These are phyloP conservation scores for Muntiacus reevesi DNA, from an alignment of 2,113 vertebrate species.

Conservation along the genomic window DNA sequence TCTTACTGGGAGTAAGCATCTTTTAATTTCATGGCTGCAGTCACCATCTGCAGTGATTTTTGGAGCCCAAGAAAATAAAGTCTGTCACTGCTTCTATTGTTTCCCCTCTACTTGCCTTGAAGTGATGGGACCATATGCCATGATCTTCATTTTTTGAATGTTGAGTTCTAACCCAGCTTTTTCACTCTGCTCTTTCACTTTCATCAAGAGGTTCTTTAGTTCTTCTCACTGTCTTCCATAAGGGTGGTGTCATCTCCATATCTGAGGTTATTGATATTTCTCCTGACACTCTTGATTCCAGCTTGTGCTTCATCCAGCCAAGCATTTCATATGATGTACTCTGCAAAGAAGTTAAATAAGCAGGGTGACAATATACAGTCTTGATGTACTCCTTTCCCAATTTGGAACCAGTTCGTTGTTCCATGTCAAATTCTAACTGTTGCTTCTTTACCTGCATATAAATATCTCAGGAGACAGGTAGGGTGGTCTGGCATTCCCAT, in stretches of 20 bases:
- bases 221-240: background rate
- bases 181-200: background rate
- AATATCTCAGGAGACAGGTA: background rate
- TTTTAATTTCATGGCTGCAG: background rate
- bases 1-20: background rate
- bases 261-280: background rate
- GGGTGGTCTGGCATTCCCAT: background rate
- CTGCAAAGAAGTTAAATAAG: background rate
- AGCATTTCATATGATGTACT: background rate
- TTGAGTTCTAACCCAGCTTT: background rate
- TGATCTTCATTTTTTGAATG: background rate
- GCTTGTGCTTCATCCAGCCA: background rate
- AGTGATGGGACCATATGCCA: background rate
- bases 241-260: background rate
- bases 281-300: background rate
- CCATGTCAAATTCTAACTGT: background rate
- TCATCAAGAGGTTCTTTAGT: background rate
- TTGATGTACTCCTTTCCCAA: background rate
- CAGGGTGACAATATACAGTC: background rate
- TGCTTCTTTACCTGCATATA: background rate
- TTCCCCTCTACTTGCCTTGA: background rate
- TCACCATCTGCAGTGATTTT: background rate
- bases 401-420: background rate
- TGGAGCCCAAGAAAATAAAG: background rate
- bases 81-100: background rate